Evolutionary conservation across 2,797 vertebrate genomes (phyloP), one percentile per base, ranked within the genome.

Genomic region (Micromesistius poutassou): DNA sequence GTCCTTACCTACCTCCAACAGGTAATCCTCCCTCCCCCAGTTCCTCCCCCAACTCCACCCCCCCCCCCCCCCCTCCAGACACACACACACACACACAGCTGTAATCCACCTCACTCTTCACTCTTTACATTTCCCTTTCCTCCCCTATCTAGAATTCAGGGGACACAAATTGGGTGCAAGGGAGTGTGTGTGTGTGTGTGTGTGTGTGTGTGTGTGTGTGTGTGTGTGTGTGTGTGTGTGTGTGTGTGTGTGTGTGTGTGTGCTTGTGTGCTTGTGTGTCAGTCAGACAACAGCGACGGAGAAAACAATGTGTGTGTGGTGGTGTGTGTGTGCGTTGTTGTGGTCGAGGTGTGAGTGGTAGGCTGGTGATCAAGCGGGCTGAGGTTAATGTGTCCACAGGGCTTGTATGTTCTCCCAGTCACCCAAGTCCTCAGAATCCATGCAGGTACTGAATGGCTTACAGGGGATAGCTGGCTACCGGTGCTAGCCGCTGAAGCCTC

Each of bases 11-110:
- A 72, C 71, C 36, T 13, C 73, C 14, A 10, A 30, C 12, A 92
- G 94, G 93, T 91, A 94, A 92, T 74, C 42, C 16, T 25, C 5
- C 71, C 30, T 30, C 30, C 33, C 31, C 30, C 71, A 73, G 16
- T 19, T 16, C 46, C 46, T 50, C 46, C 46, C 46, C 46, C 19
- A 22, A 50, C 46, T 40, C 5, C 22, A 62, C 42, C 16, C 14
- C 5, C 71, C 22, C 22, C 13, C 30, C n/a, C 31, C 28, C 42
- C 46, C 14, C 46, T 19, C 46, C 50, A 62, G 6, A 62, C 55
- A 62, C 55, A 62, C 55, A 62, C 7, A 62, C 28, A 55, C n/a
- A 62, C 55, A 62, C 55, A 62, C 50, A 62, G 22, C 12, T 42
- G 2, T 42, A 42, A 42, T 42, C 40, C 13, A 14, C 40, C 40